A percentile compares a stretch with the other conserved stretches of the same genome.
Evolutionary conservation across 2,797 vertebrate species (phyloP).

Genomic region (Iguana delicatissima): DNA sequence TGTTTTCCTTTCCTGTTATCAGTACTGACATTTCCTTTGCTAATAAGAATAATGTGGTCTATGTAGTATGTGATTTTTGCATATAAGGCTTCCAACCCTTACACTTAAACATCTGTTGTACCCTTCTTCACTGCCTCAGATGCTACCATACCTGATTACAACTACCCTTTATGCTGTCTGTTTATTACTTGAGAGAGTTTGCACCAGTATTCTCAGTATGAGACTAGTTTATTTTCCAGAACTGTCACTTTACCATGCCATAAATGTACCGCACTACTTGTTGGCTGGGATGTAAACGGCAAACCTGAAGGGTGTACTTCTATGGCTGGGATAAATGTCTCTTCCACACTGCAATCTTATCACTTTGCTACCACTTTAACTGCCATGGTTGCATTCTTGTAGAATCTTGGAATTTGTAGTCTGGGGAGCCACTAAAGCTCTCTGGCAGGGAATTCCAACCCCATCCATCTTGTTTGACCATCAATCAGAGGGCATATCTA

Average conservation of each 20-base stretch:
- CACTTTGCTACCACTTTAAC: too few species aligned
- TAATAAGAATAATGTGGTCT: not conserved
- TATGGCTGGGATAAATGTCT: not conserved
- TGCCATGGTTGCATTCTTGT: too few species aligned
- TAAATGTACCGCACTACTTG: not conserved
- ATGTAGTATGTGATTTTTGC: not conserved
- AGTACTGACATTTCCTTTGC: constrained; percentile 39
- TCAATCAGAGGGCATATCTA: not conserved
- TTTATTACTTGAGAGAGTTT: not conserved
- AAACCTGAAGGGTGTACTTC: not conserved
- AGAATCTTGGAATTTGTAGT: too few species aligned
- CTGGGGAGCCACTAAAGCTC: too few species aligned
- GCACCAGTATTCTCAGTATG: not conserved
- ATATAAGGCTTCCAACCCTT: not conserved
- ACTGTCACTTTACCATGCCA: not conserved
- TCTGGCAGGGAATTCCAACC: too few species aligned
- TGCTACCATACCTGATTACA: not conserved
- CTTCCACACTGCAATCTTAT: too few species aligned
- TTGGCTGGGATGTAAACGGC: not conserved
- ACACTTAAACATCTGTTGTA: not conserved
- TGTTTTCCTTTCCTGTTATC: constrained; percentile 5
- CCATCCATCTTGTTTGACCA: not conserved
- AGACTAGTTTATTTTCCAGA: not conserved
- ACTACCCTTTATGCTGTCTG: not conserved
- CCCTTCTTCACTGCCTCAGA: not conserved